Percentiles rank a stretch among this genome's conserved stretches.
phyloP scores from a whole-genome alignment of 2,888 invertebrate species.

The Limnephilus rhombicus region DNA sequence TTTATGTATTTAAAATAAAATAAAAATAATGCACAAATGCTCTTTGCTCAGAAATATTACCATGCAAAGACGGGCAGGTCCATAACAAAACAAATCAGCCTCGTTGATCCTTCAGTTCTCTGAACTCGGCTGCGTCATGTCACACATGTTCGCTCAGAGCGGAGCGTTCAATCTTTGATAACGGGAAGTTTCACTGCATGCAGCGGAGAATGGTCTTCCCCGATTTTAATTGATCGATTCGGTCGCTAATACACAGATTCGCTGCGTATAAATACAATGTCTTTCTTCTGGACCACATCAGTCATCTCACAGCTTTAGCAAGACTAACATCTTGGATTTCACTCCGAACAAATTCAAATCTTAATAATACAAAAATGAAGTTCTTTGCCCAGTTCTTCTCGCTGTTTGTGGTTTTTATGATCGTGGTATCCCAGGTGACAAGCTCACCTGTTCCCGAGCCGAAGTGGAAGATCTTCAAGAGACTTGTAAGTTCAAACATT shows the following conservation, averaged over 20 bases:
- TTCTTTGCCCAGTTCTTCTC: conserved; percentile 36
- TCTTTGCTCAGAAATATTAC: neutral
- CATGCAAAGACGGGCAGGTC: neutral
- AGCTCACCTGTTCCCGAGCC: conserved; percentile 58
- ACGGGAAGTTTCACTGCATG: neutral
- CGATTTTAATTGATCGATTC: neutral
- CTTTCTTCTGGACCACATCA: neutral
- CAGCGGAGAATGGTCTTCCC: neutral
- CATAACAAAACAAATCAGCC: neutral
- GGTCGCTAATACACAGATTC: neutral
- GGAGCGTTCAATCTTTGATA: neutral
- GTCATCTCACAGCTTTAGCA: neutral
- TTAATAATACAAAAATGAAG: conserved; percentile 9
- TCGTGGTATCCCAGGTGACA: conserved; percentile 42
- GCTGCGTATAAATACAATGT: neutral
- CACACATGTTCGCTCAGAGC: neutral
- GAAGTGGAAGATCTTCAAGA: conserved; percentile 57
- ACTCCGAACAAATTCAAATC: neutral
- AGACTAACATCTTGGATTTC: neutral
- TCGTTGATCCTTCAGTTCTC: neutral
- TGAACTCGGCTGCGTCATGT: neutral
- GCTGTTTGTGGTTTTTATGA: conserved; percentile 46
- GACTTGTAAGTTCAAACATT: conserved; percentile 55
- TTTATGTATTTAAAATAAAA: too few relatives aligned
- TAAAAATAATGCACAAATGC: neutral